Conservation (phyloP, 2,888 invertebrate species). For the Cephus pygmeus region DNA sequence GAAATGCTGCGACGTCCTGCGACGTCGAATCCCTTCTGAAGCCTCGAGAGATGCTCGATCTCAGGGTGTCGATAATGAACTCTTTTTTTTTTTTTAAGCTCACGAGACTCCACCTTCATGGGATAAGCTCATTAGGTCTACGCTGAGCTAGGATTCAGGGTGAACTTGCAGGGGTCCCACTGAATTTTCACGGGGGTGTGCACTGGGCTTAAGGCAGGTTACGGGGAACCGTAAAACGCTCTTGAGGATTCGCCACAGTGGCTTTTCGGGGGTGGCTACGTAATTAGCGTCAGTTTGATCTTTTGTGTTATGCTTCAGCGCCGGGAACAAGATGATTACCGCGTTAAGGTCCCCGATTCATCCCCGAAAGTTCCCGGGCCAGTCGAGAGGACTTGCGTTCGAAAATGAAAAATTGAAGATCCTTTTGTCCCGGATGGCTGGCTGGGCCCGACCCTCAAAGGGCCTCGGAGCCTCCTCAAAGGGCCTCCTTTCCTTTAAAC, state of each 20-base stretch:
- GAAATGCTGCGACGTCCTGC: background rate
- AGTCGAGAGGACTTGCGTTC: conserved; percentile 25
- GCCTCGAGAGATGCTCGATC: background rate
- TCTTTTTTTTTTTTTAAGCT: background rate
- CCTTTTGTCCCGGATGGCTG: conserved; percentile 4
- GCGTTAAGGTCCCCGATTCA: conserved; percentile 13
- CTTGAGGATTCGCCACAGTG: conserved; percentile 36
- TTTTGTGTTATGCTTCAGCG: conserved; percentile 50
- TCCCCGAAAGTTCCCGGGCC: background rate
- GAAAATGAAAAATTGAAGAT: conserved; percentile 35
- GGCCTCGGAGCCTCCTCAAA: background rate
- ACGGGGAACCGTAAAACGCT: background rate
- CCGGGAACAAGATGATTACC: conserved; percentile 57
- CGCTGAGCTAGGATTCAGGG: background rate
- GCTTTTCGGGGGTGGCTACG: conserved; percentile 37
- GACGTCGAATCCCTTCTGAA: background rate
- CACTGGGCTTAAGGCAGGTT: background rate
- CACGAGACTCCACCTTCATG: background rate
- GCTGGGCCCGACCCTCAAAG: background rate
- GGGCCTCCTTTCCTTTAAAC: conserved; percentile 22
- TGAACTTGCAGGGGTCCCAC: background rate
- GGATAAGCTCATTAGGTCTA: background rate
- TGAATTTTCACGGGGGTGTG: background rate
- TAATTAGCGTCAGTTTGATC: conserved; percentile 60
- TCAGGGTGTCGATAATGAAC: background rate